A percentile compares a stretch with the other conserved stretches of the same genome.
Conservation (phyloP, 2,113 vertebrate genomes). For the Orthonyx spaldingii region DNA sequence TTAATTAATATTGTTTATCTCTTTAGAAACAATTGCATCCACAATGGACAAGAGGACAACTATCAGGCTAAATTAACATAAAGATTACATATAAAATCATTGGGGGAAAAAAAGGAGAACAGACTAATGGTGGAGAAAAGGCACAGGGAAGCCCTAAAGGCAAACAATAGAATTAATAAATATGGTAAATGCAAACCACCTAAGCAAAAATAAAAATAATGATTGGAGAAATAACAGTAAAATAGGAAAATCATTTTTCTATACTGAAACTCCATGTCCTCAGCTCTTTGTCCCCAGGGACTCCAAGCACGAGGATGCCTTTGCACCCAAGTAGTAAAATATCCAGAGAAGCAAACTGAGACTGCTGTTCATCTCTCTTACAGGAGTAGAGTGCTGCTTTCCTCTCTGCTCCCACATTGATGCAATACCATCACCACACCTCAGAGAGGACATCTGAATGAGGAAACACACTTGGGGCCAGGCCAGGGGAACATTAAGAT, state of each 20-base stretch:
- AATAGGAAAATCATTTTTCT: constrained; percentile 17
- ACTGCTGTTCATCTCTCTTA: neutral
- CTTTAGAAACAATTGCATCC: neutral
- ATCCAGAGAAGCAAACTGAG: neutral
- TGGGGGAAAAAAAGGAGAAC: neutral
- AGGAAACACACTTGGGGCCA: neutral
- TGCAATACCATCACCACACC: neutral
- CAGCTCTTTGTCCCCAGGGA: neutral
- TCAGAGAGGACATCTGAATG: neutral
- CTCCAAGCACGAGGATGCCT: neutral
- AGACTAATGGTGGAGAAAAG: constrained; percentile 52
- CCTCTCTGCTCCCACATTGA: neutral
- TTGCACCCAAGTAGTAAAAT: neutral
- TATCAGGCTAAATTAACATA: constrained; percentile 30
- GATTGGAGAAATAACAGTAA: constrained; percentile 19
- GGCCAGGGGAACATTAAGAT: neutral
- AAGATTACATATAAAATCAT: constrained; percentile 44
- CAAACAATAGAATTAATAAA: constrained; percentile 38
- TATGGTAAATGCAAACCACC: constrained; percentile 25
- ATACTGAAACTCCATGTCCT: neutral
- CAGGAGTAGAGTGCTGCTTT: neutral
- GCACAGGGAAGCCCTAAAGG: constrained; percentile 33
- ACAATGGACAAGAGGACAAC: neutral
- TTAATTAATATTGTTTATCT: neutral
- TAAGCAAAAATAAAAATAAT: constrained; percentile 53